A percentile compares a stretch with the other conserved stretches of the same genome.
Evolutionary conservation across 2,888 invertebrate genomes (phyloP).

Genomic region (Julus scanicus): DNA sequence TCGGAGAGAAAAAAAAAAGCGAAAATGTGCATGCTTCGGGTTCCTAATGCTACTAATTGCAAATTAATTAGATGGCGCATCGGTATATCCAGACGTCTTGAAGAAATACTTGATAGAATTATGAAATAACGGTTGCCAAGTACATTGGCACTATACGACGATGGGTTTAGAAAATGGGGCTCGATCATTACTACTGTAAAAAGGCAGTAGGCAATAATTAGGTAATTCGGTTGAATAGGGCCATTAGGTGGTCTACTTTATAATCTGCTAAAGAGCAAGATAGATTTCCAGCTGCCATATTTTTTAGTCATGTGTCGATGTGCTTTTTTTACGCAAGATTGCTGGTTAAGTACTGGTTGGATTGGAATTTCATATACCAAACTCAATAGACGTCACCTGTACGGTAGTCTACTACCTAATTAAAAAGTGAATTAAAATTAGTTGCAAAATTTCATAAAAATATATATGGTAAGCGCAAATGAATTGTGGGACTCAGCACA

Average conservation of each 20-base stretch:
- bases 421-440: too few species aligned
- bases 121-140: background rate
- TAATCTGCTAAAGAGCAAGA: slow-evolving; percentile 17
- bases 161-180: background rate
- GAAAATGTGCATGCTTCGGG: slow-evolving; percentile 17
- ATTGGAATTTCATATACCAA: background rate
- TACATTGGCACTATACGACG: background rate
- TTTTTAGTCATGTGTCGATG: background rate
- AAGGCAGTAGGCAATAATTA: slow-evolving; percentile 20
- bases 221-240: slow-evolving; percentile 39
- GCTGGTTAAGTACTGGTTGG: background rate
- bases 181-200: slow-evolving; percentile 16
- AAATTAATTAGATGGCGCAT: slow-evolving; percentile 32
- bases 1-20: background rate
- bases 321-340: background rate
- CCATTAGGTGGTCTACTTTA: slow-evolving; percentile 29
- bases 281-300: background rate
- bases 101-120: background rate
- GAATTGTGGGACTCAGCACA: too few species aligned
- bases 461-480: too few species aligned
- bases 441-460: too few species aligned
- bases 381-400: too few species aligned
- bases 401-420: too few species aligned
- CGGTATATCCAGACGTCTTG: background rate
- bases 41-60: slow-evolving; percentile 27